phyloP scores from a whole-genome alignment of 2,888 invertebrate species.

The Metallyticus violacea region DNA sequence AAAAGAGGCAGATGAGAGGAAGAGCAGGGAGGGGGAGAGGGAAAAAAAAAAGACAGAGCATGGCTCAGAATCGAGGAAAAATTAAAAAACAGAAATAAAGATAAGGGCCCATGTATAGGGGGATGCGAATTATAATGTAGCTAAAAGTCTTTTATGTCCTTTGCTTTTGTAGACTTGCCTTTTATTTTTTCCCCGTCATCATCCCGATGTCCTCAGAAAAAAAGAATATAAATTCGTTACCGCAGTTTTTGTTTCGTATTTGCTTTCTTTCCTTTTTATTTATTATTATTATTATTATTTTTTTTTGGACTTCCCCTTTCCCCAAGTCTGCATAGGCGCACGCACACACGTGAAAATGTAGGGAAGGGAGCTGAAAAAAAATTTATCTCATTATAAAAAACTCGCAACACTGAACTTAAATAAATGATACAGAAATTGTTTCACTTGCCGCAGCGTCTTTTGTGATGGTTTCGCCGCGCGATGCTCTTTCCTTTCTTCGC shows the following conservation, averaged over 20 bases:
- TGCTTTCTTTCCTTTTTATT: background rate
- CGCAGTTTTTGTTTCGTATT: conserved; percentile 3
- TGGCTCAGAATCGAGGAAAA: background rate
- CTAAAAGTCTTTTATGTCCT: background rate
- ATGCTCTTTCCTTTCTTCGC: background rate
- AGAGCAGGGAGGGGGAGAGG: too few species aligned
- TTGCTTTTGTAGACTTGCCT: background rate
- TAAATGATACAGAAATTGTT: conserved; percentile 4
- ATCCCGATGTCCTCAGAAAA: background rate
- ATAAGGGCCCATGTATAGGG: background rate
- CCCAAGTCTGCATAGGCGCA: background rate
- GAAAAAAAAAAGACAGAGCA: background rate
- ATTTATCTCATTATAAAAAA: conserved; percentile 31
- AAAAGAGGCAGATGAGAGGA: background rate
- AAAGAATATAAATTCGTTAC: background rate
- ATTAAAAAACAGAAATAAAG: conserved; percentile 6
- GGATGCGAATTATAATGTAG: background rate
- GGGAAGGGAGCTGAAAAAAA: background rate
- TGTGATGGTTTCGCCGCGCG: background rate
- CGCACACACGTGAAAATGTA: background rate
- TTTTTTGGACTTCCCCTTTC: background rate
- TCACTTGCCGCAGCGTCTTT: conserved; percentile 4
- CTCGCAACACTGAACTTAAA: conserved; percentile 29
- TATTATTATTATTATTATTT: too few species aligned
- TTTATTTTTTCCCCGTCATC: background rate